Percentiles rank a stretch among this genome's conserved stretches.
phyloP scores from a whole-genome alignment of 2,797 vertebrate genomes.

The Schizopygopsis malacanthus region DNA sequence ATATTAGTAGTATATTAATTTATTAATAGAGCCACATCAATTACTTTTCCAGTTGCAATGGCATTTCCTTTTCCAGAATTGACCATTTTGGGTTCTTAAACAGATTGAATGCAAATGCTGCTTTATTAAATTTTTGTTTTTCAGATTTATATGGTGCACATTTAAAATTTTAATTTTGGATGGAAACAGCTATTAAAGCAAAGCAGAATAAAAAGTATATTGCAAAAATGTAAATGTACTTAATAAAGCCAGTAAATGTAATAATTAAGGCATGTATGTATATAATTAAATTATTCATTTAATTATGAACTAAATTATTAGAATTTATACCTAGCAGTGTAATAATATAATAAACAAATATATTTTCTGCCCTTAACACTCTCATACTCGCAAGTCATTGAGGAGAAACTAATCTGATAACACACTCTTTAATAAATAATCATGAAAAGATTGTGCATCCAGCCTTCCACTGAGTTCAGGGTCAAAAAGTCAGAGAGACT shows the following conservation, averaged over 20 bases:
- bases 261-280: neutral
- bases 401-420: neutral
- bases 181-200: neutral
- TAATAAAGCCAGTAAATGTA: no score
- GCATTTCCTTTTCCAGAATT: neutral
- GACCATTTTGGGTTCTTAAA: neutral
- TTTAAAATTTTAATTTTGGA: neutral
- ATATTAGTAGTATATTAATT: neutral
- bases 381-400: neutral
- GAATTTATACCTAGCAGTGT: neutral
- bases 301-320: neutral
- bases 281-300: neutral
- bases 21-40: neutral
- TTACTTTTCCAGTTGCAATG: neutral
- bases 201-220: neutral
- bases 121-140: neutral
- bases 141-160: no score
- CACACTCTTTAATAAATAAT: neutral
- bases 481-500: slow-evolving; percentile 33
- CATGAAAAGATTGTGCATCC: neutral
- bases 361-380: neutral
- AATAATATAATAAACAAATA: neutral
- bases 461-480: neutral
- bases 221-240: neutral
- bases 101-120: neutral